Percentiles rank a stretch among this genome's conserved stretches.
These are phyloP conservation scores for Terebella lapidaria DNA, from an alignment of 2,888 invertebrate genomes.

Conservation along the genomic window DNA sequence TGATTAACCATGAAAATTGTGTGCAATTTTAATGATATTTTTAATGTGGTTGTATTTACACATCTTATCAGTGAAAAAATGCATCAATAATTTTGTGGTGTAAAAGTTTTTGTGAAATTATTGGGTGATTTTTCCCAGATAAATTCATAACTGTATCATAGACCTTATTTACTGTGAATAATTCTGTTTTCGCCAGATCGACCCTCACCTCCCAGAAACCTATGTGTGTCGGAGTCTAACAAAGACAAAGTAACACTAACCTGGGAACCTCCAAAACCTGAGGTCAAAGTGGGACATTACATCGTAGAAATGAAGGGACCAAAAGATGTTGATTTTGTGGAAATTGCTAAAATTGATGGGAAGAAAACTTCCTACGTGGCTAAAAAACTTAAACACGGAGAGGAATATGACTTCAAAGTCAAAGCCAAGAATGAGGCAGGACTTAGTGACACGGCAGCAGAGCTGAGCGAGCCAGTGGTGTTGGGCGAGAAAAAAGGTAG, in stretches of 20 bases:
- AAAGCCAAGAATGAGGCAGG: conserved; percentile 83
- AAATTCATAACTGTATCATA: too few species aligned
- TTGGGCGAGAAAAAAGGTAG: too few species aligned
- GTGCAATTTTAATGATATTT: too few species aligned
- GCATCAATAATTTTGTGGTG: too few species aligned
- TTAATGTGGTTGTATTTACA: too few species aligned
- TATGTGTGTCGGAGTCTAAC: conserved; percentile 6
- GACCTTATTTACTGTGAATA: too few species aligned
- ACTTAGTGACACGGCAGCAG: conserved; percentile 57
- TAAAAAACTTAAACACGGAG: conserved; percentile 11
- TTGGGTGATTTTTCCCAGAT: too few species aligned
- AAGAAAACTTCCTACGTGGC: conserved; percentile 21
- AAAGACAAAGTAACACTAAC: conserved; percentile 4
- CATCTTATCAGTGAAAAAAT: too few species aligned
- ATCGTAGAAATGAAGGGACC: conserved; percentile 6
- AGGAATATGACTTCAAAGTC: conserved; percentile 72
- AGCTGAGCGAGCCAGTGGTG: conserved; percentile 54
- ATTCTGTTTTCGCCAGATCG: too few species aligned
- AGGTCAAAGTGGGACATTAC: neutral
- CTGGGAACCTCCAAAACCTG: conserved; percentile 13
- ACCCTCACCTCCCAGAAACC: conserved; percentile 14
- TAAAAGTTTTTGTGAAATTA: too few species aligned
- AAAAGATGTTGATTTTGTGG: neutral
- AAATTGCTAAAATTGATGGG: conserved; percentile 25
- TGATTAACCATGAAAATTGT: too few species aligned